Percentiles rank a stretch among this genome's conserved stretches.
Conservation (phyloP, 2,113 vertebrate species). For the Ondatra zibethicus region DNA sequence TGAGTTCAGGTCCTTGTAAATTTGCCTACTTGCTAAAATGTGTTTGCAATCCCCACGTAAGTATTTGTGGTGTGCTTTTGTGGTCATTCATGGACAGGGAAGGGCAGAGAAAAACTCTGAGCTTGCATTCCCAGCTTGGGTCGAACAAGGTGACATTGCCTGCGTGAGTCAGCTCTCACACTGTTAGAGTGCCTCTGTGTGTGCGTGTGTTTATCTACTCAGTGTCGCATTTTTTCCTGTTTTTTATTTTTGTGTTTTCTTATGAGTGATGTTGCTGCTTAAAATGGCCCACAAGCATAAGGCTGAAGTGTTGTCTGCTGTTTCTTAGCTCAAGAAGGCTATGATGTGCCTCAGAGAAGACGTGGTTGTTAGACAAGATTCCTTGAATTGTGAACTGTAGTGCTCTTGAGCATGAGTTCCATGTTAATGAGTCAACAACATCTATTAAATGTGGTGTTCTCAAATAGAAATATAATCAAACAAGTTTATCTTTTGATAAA, state of each 20-base stretch:
- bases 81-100: not conserved
- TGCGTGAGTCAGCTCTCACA: not conserved
- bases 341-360: not conserved
- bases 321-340: not conserved
- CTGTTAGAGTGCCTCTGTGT: not conserved
- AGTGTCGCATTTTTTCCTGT: not conserved
- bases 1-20: not conserved
- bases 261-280: not conserved
- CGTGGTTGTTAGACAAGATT: not conserved
- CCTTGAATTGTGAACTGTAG: not conserved
- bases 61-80: not conserved
- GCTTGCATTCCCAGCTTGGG: not conserved
- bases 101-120: not conserved
- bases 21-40: not conserved
- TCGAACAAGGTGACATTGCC: not conserved
- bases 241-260: not conserved
- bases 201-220: not conserved
- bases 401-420: not conserved
- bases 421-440: not conserved
- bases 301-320: not conserved
- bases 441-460: not conserved
- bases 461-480: constrained; percentile 20
- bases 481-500: not conserved
- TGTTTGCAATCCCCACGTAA: not conserved
- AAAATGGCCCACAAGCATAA: not conserved